Evolutionary conservation across 2,797 vertebrate species (phyloP), one percentile per base, ranked within the genome.

Genomic region (Streptopelia turtur): DNA sequence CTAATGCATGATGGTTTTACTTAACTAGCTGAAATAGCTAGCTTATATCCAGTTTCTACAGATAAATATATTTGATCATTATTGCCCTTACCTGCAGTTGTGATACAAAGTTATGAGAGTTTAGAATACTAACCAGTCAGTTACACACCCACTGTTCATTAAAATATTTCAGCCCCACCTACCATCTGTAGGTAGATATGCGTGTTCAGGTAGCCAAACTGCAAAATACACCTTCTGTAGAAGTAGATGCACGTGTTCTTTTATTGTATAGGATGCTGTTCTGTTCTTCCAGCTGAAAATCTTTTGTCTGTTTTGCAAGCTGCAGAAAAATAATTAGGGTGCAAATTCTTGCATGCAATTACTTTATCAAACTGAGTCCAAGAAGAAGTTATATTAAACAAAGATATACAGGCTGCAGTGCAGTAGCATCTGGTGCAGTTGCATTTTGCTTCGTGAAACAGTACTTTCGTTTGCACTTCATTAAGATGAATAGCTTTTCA

Each of bases 81-180:
- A 23, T 24, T 90, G 28, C 16, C 2, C 2, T 64, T 77, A 50
- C 11, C 3, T 77, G 35, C n/a, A 60, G 24, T 52, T 91, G 63
- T 59, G 43, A 25, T 37, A 15, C 0, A 4, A 83, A 77, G 28
- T 60, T 71, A 39, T 0, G 1, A 83, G 61, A 57, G 9, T 27
- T 74, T 74, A 49, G 49, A 66, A 39, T 55, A 43, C 10, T 56
- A 68, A 35, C 35, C 14, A 13, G 83, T 64, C 11, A n/a, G 31
- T 82, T 92, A 47, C 0, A 0, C 55, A 45, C 2, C 8, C 6
- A 5, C 63, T 2, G 1, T n/a, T 49, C 11, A 47, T 83, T 60
- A 33, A 85, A 60, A 21, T 82, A 80, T 72, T 89, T 47, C 17
- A 70, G 10, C 30, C 27, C 55, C 47, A 61, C 7, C 13, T 76